Evolutionary conservation across 2,797 vertebrate genomes (phyloP).

Genomic region (Acropternis orthonyx): DNA sequence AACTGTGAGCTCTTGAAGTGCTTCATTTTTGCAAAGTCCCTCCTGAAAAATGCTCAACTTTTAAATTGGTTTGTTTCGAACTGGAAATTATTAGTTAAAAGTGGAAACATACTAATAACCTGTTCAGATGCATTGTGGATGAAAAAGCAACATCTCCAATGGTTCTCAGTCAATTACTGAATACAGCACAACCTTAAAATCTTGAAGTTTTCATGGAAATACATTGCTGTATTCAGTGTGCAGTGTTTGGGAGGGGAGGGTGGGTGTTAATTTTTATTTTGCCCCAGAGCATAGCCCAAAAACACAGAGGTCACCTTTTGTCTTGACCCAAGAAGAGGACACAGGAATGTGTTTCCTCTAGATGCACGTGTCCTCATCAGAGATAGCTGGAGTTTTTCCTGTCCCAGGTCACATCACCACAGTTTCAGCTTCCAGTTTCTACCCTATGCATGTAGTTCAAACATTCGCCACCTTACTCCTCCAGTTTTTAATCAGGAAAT

Average conservation of each 20-base stretch:
- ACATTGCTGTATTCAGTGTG: neutral
- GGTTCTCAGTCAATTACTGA: neutral
- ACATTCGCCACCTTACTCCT: neutral
- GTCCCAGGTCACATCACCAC: too few relatives aligned
- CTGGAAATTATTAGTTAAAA: neutral
- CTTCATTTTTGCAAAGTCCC: neutral
- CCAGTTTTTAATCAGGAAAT: neutral
- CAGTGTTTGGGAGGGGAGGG: neutral
- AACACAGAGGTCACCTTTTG: neutral
- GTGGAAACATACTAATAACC: neutral
- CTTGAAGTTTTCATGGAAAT: neutral
- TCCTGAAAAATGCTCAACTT: neutral
- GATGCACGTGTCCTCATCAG: neutral
- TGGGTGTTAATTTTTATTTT: neutral
- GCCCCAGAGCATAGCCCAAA: neutral
- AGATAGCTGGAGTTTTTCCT: neutral
- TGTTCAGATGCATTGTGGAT: neutral
- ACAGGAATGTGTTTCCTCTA: fast-evolving
- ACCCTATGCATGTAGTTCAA: neutral
- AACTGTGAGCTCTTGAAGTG: neutral
- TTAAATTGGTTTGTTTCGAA: neutral
- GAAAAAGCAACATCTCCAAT: neutral
- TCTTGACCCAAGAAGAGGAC: neutral
- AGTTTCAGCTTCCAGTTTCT: neutral
- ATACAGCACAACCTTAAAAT: neutral